Evolutionary conservation across 1,140 invertebrate species (phyloP), one percentile per base, ranked within the genome.

Genomic region (Ladona fulva): DNA sequence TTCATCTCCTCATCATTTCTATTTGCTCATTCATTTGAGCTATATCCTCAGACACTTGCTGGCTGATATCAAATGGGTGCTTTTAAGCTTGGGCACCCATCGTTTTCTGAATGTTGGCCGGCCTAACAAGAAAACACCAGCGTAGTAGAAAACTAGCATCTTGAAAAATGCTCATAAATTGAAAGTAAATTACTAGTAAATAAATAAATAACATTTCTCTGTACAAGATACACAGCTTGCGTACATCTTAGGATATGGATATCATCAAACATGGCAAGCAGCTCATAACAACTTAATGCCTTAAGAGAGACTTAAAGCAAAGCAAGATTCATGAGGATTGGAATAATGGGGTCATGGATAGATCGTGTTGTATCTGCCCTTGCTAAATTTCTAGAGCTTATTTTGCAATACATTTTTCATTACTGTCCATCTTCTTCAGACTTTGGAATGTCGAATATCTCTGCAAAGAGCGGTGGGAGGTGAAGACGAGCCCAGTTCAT

Each of bases 371-470:
- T 22, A 16, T 19, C 52, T 66, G 52, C 52, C 52, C 14, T 66
- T 12, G 1, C 52, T 66, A 66, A 11, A 19, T 66, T 22, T 66
- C 52, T 22, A 66, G 14, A 66, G 52, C 14, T 66, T 66, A 66
- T 66, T 66, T 19, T 66, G 14, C n/a, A 66, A 66, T 66, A 16
- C 14, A 66, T 5, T 6, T 19, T 37, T 37, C 29, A 19, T 66
- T 66, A 66, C 52, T 66, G 52, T 66, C 52, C 52, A 66, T 92
- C 91, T 82, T 94, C 93, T 82, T 94, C 93, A 83, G 90, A 91
- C 86, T 95, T 97, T 75, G 96, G 95, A 87, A 99, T 97, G 89
- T 99, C 97, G 85, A 97, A 98, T 81, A 98, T 97, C 86, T 99
- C 97, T 25, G 96, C 95, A 85, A 97, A 98, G 52, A 99, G 89